Evolutionary conservation across 2,888 invertebrate genomes (phyloP).

Genomic region (Arge pagana): DNA sequence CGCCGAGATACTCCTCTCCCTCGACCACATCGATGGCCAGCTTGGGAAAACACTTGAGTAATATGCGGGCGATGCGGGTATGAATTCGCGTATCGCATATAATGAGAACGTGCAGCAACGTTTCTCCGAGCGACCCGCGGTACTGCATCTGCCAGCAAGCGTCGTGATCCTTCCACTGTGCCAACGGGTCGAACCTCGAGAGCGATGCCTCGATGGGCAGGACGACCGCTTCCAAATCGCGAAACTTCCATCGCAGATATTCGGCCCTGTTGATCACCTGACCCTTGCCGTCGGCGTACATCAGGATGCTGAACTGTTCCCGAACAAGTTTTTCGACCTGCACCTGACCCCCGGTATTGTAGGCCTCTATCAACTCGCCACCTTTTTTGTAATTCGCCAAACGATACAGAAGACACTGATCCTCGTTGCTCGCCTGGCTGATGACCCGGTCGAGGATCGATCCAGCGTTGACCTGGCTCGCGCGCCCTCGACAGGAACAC

Average conservation of each 20-base stretch:
- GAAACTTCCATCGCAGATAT: constrained; percentile 87
- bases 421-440: constrained; percentile 84
- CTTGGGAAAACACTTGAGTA: constrained; percentile 90
- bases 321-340: constrained; percentile 84
- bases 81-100: constrained; percentile 90
- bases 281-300: constrained; percentile 86
- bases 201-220: constrained; percentile 86
- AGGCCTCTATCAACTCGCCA: constrained; percentile 87
- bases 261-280: constrained; percentile 85
- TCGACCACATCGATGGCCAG: constrained; percentile 89
- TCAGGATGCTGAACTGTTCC: constrained; percentile 84
- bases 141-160: constrained; percentile 99
- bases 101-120: constrained; percentile 90
- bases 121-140: constrained; percentile 93
- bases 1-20: constrained; percentile 97
- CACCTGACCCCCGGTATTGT: constrained; percentile 79
- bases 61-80: constrained; percentile 82
- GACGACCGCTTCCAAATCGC: constrained; percentile 80
- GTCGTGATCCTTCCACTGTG: constrained; percentile 87
- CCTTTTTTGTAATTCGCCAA: constrained; percentile 91
- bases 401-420: constrained; percentile 84
- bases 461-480: constrained; percentile 62
- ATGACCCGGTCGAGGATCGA: constrained; percentile 89
- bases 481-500: constrained; percentile 54
- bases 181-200: constrained; percentile 83